Evolutionary conservation across 2,888 invertebrate species (phyloP).

Genomic region (Atethmia centrago): DNA sequence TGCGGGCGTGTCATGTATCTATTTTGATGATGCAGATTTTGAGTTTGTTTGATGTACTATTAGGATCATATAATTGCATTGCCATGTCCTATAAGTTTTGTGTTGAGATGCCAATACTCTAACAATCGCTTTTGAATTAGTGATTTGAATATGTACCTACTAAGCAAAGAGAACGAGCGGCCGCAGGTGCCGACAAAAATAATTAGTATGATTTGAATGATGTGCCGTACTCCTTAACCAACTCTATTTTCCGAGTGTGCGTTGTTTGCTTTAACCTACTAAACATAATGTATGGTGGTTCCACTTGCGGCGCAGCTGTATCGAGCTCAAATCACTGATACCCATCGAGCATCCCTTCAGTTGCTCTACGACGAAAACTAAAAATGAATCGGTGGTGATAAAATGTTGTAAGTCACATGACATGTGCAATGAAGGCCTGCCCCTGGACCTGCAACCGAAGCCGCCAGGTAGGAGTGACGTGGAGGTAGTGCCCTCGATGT

Average conservation of each 20-base stretch:
- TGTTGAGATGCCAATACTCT: conserved; percentile 89
- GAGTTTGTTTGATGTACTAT: conserved; percentile 88
- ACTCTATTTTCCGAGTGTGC: conserved; percentile 88
- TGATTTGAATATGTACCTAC: conserved; percentile 87
- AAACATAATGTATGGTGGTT: conserved; percentile 90
- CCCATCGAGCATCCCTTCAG: conserved; percentile 95
- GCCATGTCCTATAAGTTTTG: conserved; percentile 86
- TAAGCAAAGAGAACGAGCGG: conserved; percentile 79
- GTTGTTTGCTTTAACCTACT: conserved; percentile 91
- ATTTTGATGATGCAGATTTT: conserved; percentile 83
- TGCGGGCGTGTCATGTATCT: conserved; percentile 81
- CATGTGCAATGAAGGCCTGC: conserved; percentile 94
- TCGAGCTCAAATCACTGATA: conserved; percentile 93
- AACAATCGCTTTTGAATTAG: conserved; percentile 89
- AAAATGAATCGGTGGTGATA: conserved; percentile 94
- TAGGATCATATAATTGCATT: conserved; percentile 87
- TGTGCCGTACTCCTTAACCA: conserved; percentile 86
- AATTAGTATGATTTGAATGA: conserved; percentile 86
- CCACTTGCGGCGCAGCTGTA: conserved; percentile 93
- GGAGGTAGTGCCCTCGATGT: conserved; percentile 77
- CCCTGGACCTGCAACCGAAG: conserved; percentile 92
- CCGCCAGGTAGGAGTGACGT: conserved; percentile 92
- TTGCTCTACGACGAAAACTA: conserved; percentile 94
- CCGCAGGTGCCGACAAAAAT: conserved; percentile 68
- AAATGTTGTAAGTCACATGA: conserved; percentile 94